These are phyloP conservation scores for Suncus etruscus DNA, from an alignment of 2,113 vertebrate species.

Conservation along the genomic window DNA sequence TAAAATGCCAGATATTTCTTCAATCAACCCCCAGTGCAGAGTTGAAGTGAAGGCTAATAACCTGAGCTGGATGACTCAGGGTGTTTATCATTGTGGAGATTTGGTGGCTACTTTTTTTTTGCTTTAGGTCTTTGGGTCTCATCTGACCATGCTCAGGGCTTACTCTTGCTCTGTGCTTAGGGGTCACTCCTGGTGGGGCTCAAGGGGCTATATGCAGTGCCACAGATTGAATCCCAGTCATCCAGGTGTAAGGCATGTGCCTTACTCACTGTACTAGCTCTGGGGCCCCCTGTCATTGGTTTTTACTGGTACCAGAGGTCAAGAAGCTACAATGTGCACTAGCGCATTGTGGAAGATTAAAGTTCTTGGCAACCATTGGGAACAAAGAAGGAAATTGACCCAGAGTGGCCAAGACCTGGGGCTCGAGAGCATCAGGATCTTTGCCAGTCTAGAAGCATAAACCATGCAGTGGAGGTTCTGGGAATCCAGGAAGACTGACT, in stretches of 20 bases:
- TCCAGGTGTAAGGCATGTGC: no score
- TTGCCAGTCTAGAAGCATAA: not conserved
- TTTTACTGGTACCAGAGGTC: conserved; percentile 38
- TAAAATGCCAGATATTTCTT: conserved; percentile 23
- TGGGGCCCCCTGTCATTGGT: not conserved
- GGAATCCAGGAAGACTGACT: no score
- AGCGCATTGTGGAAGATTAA: not conserved
- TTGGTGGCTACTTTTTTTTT: no score
- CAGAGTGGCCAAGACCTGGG: not conserved
- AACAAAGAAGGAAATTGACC: fast-evolving
- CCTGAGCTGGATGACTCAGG: not conserved
- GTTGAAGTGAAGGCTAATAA: not conserved
- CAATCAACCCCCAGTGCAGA: not conserved
- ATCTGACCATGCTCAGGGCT: no score
- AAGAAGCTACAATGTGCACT: not conserved
- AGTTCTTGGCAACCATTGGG: not conserved
- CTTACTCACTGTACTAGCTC: no score
- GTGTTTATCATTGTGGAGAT: no score
- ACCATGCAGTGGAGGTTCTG: fast-evolving
- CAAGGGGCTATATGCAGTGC: no score
- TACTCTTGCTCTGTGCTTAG: no score
- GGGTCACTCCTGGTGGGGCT: no score
- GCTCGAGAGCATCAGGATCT: not conserved
- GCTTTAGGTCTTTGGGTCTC: no score
- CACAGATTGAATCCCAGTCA: no score